These are phyloP conservation scores for Trematocara nigrifrons DNA, from an alignment of 2,113 vertebrate species.

Conservation along the genomic window DNA sequence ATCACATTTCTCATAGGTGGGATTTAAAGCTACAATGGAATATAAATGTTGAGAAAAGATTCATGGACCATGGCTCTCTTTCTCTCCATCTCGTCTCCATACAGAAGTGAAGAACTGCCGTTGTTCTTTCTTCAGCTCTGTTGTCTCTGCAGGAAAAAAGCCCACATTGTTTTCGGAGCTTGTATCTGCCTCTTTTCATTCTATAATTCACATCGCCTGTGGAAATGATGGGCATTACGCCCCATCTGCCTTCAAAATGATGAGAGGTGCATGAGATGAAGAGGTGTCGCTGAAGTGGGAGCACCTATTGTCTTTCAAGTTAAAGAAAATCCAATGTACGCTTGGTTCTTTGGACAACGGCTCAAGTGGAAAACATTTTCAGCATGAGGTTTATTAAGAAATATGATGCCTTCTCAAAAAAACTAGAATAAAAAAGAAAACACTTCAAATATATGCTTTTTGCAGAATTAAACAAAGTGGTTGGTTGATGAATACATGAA, in stretches of 20 bases:
- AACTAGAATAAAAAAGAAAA: background rate
- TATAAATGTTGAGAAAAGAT: constrained; percentile 57
- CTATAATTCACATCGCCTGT: constrained; percentile 12
- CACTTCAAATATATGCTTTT: background rate
- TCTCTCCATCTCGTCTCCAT: background rate
- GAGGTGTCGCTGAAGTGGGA: background rate
- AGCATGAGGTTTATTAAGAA: background rate
- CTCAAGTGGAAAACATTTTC: background rate
- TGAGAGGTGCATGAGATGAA: background rate
- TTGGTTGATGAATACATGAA: background rate
- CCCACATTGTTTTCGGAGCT: constrained; percentile 29
- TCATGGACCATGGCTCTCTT: constrained; percentile 24
- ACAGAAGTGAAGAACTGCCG: constrained; percentile 26
- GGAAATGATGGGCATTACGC: constrained; percentile 19
- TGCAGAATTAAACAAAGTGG: background rate
- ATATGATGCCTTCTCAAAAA: background rate
- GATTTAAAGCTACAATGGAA: constrained; percentile 50
- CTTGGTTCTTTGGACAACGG: background rate
- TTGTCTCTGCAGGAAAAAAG: constrained; percentile 15
- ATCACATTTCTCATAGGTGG: constrained; percentile 47
- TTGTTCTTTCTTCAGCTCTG: background rate
- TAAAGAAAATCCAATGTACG: background rate
- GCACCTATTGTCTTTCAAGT: constrained; percentile 14
- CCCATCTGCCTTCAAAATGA: constrained; percentile 19
- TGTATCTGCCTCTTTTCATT: background rate